Base-by-base conservation (phyloP, 1,140 invertebrate genomes). In the Euschistus heros region DNA sequence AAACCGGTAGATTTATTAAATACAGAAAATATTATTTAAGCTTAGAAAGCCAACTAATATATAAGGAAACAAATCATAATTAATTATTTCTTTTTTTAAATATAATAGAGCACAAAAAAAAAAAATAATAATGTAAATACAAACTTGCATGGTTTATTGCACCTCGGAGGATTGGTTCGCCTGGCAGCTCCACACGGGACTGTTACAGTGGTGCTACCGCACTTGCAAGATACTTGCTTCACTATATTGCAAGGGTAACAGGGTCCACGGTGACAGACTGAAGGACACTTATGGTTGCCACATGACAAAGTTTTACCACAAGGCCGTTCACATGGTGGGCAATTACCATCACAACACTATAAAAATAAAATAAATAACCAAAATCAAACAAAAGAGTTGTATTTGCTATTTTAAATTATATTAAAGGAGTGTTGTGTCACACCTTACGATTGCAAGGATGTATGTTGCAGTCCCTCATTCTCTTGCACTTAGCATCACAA, bases 401-500 rank as follows among this genome's bases (percentile, higher is more conserved):
- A 59, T 33, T 33, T 33, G 26, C 7, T 10, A 59, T 24, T 33
- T 5, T n/a, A 4, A 59, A 4, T 59, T 5, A 24, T 2, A 20
- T 2, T 14, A 20, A 0, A 18, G 8, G n/a, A 33, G 26, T 27
- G 10, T 27, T 27, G 26, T 3, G 15, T 33, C 24, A 33, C 15
- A 86, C 84, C 79, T 94, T 96, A 69, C 84, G 82, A 72, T 90
- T 94, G 75, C 94, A 97, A 2, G 82, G 78, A 79, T 97, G 93
- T 69, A 88, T 86, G 2, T 87, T 84, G 76, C 94, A 97, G 62
- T 90, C 84, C 61, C 85, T 82, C 63, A 85, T 81, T 50, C 83
- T 84, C 69, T 86, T 88, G 74, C 94, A 97, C 75, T 94, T 94
- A 1, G 84, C 88, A 67, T 94, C 92, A 78, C 94, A 97, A 24